Conservation (phyloP, 35 echinoderm and acorn worm species). For the Acanthaster planci region DNA sequence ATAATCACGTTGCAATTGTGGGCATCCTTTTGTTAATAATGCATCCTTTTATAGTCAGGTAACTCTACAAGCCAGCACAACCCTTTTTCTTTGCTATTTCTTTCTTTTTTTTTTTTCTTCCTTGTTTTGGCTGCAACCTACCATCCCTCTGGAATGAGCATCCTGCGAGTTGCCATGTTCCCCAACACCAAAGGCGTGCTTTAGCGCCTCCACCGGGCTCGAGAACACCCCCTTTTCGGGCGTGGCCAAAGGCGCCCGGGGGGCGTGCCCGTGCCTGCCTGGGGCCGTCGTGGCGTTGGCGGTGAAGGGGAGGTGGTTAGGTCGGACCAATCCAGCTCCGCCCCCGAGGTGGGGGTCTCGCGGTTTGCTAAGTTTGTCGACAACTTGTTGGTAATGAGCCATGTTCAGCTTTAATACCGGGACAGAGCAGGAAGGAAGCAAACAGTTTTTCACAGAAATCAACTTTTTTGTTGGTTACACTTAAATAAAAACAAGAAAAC, state of each 20-base stretch:
- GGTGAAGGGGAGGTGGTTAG: slow-evolving; percentile 10
- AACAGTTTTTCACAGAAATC: neutral
- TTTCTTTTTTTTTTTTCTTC: too few species aligned
- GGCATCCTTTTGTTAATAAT: too few species aligned
- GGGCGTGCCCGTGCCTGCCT: neutral
- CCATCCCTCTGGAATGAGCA: neutral
- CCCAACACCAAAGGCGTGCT: neutral
- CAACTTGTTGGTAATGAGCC: slow-evolving; percentile 12
- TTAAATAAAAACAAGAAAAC: neutral
- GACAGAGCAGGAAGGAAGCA: neutral
- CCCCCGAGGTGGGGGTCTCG: neutral
- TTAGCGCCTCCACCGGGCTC: neutral
- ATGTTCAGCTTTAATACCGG: neutral
- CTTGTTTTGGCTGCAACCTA: too few species aligned
- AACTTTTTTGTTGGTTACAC: neutral
- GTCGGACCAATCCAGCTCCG: neutral
- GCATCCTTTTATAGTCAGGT: too few species aligned
- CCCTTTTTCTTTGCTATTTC: too few species aligned
- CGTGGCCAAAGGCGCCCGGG: neutral
- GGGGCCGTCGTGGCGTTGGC: neutral
- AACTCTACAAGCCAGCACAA: too few species aligned
- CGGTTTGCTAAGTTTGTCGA: slow-evolving; percentile 15
- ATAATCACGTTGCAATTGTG: too few species aligned
- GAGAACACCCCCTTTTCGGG: slow-evolving; percentile 20
- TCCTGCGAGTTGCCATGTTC: neutral